Conservation (phyloP, 2,797 vertebrate genomes). For the Clamator glandarius region DNA sequence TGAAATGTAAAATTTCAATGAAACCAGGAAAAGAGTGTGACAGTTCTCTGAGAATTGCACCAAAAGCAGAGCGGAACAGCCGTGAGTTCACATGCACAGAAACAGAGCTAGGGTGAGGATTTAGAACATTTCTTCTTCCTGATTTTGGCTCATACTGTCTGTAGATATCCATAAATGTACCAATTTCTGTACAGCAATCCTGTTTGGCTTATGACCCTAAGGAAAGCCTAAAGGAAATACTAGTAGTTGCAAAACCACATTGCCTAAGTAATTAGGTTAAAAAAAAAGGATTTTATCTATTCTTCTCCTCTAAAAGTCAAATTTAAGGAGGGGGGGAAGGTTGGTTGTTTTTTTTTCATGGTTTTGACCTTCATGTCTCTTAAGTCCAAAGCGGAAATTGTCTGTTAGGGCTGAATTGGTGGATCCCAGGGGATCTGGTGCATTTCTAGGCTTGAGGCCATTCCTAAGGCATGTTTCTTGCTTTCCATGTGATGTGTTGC, state of each 20-base stretch:
- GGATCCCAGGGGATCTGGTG: neutral
- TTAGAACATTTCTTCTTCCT: accelerated
- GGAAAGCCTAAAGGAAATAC: neutral
- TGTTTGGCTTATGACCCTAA: too few species aligned
- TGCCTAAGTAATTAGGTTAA: neutral
- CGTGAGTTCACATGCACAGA: accelerated
- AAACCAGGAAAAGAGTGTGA: neutral
- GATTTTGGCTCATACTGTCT: too few species aligned
- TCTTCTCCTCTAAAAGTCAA: neutral
- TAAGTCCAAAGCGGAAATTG: neutral
- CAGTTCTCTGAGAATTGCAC: neutral
- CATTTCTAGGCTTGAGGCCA: too few species aligned
- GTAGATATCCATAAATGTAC: neutral
- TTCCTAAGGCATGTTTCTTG: neutral
- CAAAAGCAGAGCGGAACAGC: neutral
- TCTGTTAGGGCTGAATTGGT: accelerated
- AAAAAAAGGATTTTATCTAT: neutral
- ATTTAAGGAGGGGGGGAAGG: neutral
- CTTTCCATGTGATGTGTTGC: neutral
- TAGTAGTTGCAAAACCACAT: neutral
- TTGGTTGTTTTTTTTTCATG: neutral
- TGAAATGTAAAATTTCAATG: neutral
- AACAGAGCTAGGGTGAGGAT: neutral
- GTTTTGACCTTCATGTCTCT: neutral
- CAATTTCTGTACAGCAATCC: neutral